phyloP scores from a whole-genome alignment of 1,140 invertebrate species.

The Melipona quadrifasciata region DNA sequence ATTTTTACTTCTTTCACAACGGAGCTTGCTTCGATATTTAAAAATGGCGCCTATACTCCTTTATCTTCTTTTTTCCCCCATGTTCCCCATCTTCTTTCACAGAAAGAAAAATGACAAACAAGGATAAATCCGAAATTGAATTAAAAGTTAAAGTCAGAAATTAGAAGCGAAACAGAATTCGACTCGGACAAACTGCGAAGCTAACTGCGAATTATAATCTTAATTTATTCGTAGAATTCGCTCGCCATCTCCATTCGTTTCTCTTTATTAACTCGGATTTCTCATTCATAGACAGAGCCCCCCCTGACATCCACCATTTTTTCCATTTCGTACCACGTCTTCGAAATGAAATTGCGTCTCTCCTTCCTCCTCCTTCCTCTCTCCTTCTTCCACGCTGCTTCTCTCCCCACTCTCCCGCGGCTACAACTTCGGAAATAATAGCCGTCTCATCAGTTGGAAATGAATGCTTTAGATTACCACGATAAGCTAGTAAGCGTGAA shows the following conservation, averaged over 20 bases:
- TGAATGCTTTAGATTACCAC: constrained; percentile 56
- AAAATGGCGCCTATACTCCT: not conserved
- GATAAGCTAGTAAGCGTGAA: constrained; percentile 60
- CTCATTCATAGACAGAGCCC: not conserved
- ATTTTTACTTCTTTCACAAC: constrained; percentile 9
- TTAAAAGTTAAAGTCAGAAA: not conserved
- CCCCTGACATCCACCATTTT: not conserved
- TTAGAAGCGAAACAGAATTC: not conserved
- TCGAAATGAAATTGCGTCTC: constrained; percentile 27
- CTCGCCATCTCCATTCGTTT: not conserved
- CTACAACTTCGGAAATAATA: constrained; percentile 38
- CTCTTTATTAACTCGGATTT: not conserved
- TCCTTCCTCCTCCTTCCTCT: not conserved
- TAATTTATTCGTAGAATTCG: not conserved
- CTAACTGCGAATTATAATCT: not conserved
- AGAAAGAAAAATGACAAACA: not conserved
- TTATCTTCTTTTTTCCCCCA: not conserved
- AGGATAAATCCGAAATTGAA: not conserved
- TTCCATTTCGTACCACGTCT: not conserved
- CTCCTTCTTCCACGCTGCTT: not conserved
- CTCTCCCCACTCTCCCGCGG: not conserved
- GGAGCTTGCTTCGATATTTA: not conserved
- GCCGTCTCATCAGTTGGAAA: constrained; percentile 55
- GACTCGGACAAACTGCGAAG: too few species aligned
- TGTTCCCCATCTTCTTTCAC: not conserved